Evolutionary conservation across 1,140 invertebrate genomes (phyloP), one percentile per base, ranked within the genome.

Genomic region (Drosophila albomicans): DNA sequence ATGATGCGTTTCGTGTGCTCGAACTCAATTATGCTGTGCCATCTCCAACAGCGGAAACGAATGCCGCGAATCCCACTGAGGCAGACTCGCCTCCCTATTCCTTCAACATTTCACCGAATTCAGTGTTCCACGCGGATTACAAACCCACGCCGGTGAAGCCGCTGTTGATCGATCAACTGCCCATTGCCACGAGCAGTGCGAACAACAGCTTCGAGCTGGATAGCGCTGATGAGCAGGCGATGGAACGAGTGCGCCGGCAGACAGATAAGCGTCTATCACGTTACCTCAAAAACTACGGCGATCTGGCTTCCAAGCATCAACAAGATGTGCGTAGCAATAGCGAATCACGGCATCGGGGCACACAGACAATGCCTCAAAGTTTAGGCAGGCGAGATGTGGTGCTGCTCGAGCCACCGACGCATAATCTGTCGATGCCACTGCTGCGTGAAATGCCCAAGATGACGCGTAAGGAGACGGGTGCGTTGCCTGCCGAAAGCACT

Each of bases 401-500:
- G 5, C 51, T 92, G 5, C 71, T 73, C 7, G 91, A 92, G 45
- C 46, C 80, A 2, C 65, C 74, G 3, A 71, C 86, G 5, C 81
- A 86, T 13, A 92, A 91, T 82, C 66, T 92, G 2, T 92, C 91
- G 2, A 91, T 92, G 89, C 91, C 91, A 5, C 48, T 92, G n/a
- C 49, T 92, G 20, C 82, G 88, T 7, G 91, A 92, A 72, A 91
- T 92, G 88, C 91, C 91, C 3, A 92, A 91, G 72, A 92, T 92
- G 82, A 92, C 91, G 11, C 80, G 91, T 3, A 82, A 67, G 45
- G 88, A 92, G 13, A 75, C 82, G 16, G 56, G 30, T 2, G 43
- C 54, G 1, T 30, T 65, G 5, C 16, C 59, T 15, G n/a, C 58
- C 1, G 65, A 59, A 10, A 76, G 41, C 64, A 69, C 71, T 10